phyloP scores from a whole-genome alignment of 2,113 vertebrate genomes.

The Prionailurus viverrinus region DNA sequence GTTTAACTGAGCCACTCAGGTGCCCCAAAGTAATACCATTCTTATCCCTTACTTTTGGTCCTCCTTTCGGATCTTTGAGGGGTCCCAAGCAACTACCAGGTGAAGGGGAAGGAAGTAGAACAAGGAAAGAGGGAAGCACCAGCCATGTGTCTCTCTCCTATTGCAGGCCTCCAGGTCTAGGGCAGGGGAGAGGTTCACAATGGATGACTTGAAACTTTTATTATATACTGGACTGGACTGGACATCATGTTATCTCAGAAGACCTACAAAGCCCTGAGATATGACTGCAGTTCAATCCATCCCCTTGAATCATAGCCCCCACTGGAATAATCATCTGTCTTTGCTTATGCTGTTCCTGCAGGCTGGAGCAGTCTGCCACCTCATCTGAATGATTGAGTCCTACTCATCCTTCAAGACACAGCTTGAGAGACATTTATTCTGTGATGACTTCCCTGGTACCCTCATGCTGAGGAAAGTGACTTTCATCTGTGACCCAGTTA shows the following conservation, averaged over 20 bases:
- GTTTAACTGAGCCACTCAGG: too few species aligned
- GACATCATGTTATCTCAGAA: background rate
- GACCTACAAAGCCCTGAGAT: background rate
- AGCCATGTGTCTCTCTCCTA: accelerated
- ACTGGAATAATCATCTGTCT: background rate
- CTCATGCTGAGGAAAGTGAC: background rate
- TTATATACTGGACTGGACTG: background rate
- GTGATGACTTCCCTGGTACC: background rate
- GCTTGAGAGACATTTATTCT: background rate
- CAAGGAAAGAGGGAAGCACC: background rate
- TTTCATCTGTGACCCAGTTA: background rate
- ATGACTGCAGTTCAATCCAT: background rate
- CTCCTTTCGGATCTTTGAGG: background rate
- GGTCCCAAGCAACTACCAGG: background rate
- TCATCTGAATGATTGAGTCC: background rate
- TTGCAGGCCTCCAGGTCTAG: background rate
- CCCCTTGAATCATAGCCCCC: background rate
- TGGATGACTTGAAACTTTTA: background rate
- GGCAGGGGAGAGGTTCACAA: background rate
- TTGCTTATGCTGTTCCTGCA: background rate
- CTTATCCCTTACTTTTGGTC: background rate
- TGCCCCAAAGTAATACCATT: too few species aligned
- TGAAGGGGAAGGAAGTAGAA: background rate
- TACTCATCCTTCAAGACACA: background rate
- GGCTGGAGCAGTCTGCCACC: background rate